phyloP scores from a whole-genome alignment of 2,113 vertebrate species.

The Spilogale gracilis region DNA sequence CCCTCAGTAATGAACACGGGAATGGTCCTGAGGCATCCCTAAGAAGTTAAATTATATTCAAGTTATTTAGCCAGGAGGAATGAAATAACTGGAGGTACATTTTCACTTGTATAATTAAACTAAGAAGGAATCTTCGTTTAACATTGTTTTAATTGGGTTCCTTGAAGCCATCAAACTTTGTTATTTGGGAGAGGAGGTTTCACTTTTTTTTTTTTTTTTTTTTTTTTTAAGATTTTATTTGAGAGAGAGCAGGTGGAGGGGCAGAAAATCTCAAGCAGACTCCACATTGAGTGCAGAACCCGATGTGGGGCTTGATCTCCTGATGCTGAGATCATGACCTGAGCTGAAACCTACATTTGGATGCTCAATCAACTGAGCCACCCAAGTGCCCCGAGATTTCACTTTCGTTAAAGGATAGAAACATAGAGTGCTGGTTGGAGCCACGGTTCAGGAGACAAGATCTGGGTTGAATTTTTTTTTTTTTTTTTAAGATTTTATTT shows the following conservation, averaged over 20 bases:
- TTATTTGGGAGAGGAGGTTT: neutral
- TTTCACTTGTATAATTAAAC: constrained; percentile 27
- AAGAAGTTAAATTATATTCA: neutral
- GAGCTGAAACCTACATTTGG: neutral
- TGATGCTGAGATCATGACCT: neutral
- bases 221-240: neutral
- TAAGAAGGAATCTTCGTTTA: neutral
- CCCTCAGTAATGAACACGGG: neutral
- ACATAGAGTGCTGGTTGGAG: neutral
- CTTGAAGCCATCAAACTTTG: neutral
- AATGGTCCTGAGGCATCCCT: neutral
- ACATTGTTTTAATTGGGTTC: neutral
- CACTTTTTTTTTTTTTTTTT: constrained; percentile 29
- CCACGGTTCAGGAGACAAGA: neutral
- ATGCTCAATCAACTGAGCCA: neutral
- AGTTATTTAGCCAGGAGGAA: neutral
- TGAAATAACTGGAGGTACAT: constrained; percentile 20
- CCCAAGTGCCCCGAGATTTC: neutral
- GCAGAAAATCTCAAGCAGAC: neutral
- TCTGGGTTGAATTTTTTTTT: neutral
- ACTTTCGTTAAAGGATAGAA: neutral
- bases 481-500: too few species aligned
- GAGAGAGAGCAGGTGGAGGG: neutral
- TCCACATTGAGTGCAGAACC: neutral
- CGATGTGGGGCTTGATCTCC: neutral